Conservation (phyloP, 92 coral and sea anemone species). For the Umimayanthus kanabou region DNA sequence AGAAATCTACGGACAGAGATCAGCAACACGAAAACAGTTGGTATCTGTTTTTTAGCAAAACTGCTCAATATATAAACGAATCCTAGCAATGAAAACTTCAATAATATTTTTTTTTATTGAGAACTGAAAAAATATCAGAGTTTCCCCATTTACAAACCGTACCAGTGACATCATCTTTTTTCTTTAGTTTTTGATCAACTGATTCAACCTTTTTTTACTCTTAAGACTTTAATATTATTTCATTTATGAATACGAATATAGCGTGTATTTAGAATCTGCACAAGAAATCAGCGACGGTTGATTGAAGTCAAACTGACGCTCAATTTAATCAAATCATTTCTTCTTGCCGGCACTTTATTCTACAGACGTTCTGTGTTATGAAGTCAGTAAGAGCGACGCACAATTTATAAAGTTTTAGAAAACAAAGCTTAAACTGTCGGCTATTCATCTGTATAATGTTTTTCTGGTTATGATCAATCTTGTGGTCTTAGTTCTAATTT, state of each 20-base stretch:
- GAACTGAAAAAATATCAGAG: too few species aligned
- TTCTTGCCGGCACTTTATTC: not conserved
- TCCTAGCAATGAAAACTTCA: too few species aligned
- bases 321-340: not conserved
- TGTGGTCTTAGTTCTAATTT: not conserved
- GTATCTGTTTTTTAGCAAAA: not conserved
- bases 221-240: not conserved
- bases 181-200: not conserved
- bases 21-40: not conserved
- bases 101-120: too few species aligned
- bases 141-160: too few species aligned
- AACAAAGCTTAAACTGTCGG: not conserved
- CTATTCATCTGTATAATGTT: conserved; percentile 2
- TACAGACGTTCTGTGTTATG: not conserved
- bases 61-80: not conserved
- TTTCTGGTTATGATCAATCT: not conserved
- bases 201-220: not conserved
- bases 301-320: not conserved
- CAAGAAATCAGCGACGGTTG: not conserved
- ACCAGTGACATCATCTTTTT: not conserved
- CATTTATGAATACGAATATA: not conserved
- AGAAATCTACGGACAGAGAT: not conserved
- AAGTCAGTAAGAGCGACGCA: not conserved
- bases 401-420: not conserved
- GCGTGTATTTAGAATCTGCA: not conserved